Percentiles rank a stretch among this genome's conserved stretches.
Conservation (phyloP, 2,113 vertebrate species). For the Hylia prasina region DNA sequence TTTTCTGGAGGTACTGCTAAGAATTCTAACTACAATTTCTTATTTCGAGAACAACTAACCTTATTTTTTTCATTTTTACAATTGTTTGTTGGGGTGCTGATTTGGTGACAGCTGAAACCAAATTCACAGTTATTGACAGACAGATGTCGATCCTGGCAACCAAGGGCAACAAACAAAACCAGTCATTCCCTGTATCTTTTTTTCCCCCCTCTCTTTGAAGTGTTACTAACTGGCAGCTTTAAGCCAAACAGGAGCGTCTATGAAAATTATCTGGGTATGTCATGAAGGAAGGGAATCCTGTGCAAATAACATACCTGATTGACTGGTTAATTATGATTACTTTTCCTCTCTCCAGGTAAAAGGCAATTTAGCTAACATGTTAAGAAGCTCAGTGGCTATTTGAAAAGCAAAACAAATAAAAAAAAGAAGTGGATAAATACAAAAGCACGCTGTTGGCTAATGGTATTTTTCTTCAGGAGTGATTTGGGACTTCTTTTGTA, state of each 20-base stretch:
- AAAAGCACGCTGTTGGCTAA: neutral
- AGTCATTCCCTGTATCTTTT: neutral
- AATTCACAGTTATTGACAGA: neutral
- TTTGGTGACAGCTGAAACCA: neutral
- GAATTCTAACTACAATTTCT: neutral
- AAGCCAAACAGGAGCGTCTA: neutral
- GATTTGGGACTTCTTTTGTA: neutral
- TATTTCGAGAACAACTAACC: conserved; percentile 4
- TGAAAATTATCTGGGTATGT: neutral
- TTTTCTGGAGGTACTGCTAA: conserved; percentile 26
- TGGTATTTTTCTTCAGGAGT: neutral
- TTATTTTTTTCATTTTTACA: neutral
- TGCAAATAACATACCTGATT: neutral
- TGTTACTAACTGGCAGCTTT: conserved; percentile 8
- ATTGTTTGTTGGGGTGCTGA: neutral
- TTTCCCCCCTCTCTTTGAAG: accelerated
- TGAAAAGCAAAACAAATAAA: neutral
- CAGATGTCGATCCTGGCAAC: neutral
- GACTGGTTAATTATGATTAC: neutral
- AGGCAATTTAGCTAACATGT: neutral
- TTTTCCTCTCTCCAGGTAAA: neutral
- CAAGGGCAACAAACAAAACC: conserved; percentile 5
- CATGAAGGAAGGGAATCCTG: neutral
- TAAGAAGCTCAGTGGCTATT: neutral
- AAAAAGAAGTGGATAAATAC: neutral